Evolutionary conservation across 1,140 invertebrate species (phyloP), one percentile per base, ranked within the genome.

Genomic region (Orussus abietinus): DNA sequence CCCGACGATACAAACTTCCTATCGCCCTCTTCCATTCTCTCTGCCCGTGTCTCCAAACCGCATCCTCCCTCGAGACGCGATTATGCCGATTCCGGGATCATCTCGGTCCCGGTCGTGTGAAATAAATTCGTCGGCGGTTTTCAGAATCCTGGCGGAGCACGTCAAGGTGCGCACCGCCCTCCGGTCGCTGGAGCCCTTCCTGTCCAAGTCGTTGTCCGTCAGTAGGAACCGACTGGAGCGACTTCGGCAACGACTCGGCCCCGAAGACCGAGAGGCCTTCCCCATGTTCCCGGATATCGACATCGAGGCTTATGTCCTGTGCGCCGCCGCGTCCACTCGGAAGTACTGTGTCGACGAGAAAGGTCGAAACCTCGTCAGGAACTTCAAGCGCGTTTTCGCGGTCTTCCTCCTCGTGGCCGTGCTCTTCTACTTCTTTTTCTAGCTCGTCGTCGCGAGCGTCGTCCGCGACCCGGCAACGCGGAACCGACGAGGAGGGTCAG

Each of bases 271-370:
- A 41, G 49, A 62, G 35, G 31, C 43, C 25, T 64, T 62, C 54
- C 51, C 58, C 14, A 36, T 68, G 29, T 14, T 9, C 31, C 31
- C 47, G 14, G 49, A 62, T 28, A 57, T 63, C 22, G 65, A 68
- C 44, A 31, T 66, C 9, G 65, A 68, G 40, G 44, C 52, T 44
- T 68, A 68, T 38, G 45, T 62, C 5, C 32, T 66, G 3, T 68
- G 64, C 19, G 38, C 52, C 1, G 57, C 60, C 9, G 65, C 65
- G 12, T 42, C 59, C 6, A 39, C 51, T 5, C 55, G 37, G 30
- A 66, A 61, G 32, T 45, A 64, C 38, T 65, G 63, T 38, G 51
- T 55, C 19, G 48, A 59, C 28, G 53, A 65, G 15, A 19, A 10
- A n/a, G 59, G 53, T 38, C 29, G 58, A 9, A 49, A 21, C 20